Evolutionary conservation across 2,113 vertebrate species (phyloP).

Genomic region (Otolemur garnettii): DNA sequence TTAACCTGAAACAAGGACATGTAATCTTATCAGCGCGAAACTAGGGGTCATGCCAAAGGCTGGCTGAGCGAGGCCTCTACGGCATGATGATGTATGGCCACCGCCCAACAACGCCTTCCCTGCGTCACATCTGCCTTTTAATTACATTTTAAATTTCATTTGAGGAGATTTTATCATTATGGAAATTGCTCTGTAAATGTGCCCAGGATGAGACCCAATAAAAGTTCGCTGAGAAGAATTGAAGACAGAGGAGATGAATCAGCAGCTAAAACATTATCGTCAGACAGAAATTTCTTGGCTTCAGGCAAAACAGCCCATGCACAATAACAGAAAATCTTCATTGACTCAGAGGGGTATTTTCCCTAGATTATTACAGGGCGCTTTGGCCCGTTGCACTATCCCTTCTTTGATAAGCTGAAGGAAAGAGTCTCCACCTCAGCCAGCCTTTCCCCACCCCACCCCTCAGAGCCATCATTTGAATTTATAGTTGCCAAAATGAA

Average conservation of each 20-base stretch:
- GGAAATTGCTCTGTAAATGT: slow-evolving; percentile 84
- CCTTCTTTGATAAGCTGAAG: not conserved
- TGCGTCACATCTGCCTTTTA: slow-evolving; percentile 84
- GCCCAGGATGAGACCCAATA: slow-evolving; percentile 78
- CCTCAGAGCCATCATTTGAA: slow-evolving; percentile 43
- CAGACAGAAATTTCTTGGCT: slow-evolving; percentile 4
- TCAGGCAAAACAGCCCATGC: slow-evolving; percentile 9
- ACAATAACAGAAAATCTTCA: slow-evolving; percentile 46
- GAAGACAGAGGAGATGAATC: slow-evolving; percentile 73
- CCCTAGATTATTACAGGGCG: not conserved
- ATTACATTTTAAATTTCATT: slow-evolving; percentile 87
- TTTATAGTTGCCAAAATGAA: slow-evolving; percentile 60
- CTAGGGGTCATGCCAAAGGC: slow-evolving; percentile 86
- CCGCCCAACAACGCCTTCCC: slow-evolving; percentile 80
- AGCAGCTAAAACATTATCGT: slow-evolving; percentile 58
- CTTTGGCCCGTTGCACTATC: not conserved
- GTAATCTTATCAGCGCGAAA: slow-evolving; percentile 86
- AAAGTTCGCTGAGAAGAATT: slow-evolving; percentile 77
- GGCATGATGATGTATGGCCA: slow-evolving; percentile 85
- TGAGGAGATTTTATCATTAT: slow-evolving; percentile 87
- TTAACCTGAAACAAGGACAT: slow-evolving; percentile 88
- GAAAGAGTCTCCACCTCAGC: not conserved
- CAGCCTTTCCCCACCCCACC: not conserved
- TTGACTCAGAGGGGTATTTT: not conserved
- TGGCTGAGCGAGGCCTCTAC: slow-evolving; percentile 82